Evolutionary conservation across 1,140 invertebrate species (phyloP), one percentile per base, ranked within the genome.

Genomic region (Panagrolaimus sp.): DNA sequence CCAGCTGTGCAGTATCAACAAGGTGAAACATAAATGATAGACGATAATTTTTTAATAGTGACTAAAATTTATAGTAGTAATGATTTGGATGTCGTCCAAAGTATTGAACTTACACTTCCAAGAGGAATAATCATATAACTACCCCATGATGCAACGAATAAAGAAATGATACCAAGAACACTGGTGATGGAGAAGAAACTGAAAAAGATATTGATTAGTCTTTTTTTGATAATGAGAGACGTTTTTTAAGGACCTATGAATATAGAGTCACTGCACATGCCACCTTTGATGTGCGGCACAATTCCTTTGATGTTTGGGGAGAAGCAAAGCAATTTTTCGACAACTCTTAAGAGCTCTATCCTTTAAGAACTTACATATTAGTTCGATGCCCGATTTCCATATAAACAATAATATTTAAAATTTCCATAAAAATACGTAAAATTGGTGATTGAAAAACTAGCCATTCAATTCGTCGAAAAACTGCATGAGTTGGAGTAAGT

Each of bases 81-180:
- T 3, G 43, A 11, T 45, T 20, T 47, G 20, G 45, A 66, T 66
- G 62, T 61, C n/a, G 42, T 8, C 31, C 9, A 43, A 4, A 46
- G 9, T 23, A 27, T 16, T 11, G 25, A 38, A 71, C 72, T 67
- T 65, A 78, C 75, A 47, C 74, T 72, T 23, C 80, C 80, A n/a
- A 76, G 63, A 1, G 78, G 78, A 13, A 82, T 75, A 38, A 80
- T 70, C 48, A 80, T 75, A 45, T 80, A 80, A 63, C 71, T 72
- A 42, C 78, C 78, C 48, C 80, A 80, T 45, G 77, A 82, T 4
- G 78, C 78, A n/a, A 80, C 48, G 43, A 79, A 77, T 48, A 80
- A 70, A 0, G 78, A 80, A 27, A 76, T 61, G 5, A 80, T 74
- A 7, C 80, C 78, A 13, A 74, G n/a, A 9, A 80, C 47, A 66